These are phyloP conservation scores for Dicycla oo DNA, from an alignment of 2,888 invertebrate genomes.

Conservation along the genomic window DNA sequence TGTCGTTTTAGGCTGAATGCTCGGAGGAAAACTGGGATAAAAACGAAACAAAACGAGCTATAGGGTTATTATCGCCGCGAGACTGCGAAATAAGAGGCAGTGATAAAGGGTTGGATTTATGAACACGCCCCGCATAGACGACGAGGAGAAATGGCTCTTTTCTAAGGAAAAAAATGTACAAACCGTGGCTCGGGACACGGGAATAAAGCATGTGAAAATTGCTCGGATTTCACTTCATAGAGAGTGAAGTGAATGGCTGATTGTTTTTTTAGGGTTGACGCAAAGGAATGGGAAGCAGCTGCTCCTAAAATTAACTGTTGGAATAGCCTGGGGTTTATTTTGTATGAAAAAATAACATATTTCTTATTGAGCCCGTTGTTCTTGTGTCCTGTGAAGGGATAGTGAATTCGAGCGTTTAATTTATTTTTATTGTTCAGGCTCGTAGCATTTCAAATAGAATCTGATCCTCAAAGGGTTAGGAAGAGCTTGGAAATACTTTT, in stretches of 20 bases:
- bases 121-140: slow-evolving; percentile 72
- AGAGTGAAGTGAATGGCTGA: slow-evolving; percentile 63
- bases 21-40: slow-evolving; percentile 62
- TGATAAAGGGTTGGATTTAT: slow-evolving; percentile 84
- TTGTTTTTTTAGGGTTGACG: slow-evolving; percentile 68
- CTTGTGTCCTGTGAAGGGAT: slow-evolving; percentile 31
- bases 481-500: background rate
- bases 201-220: slow-evolving; percentile 71
- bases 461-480: background rate
- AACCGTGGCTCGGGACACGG: slow-evolving; percentile 56
- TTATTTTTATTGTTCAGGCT: slow-evolving; percentile 40
- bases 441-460: slow-evolving; percentile 5
- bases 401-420: slow-evolving; percentile 28
- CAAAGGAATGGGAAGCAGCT: slow-evolving; percentile 63
- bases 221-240: slow-evolving; percentile 65
- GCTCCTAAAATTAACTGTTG: slow-evolving; percentile 62
- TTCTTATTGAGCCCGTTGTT: slow-evolving; percentile 48
- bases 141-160: slow-evolving; percentile 76
- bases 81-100: slow-evolving; percentile 76
- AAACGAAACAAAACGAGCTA: slow-evolving; percentile 76
- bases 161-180: slow-evolving; percentile 65
- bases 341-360: slow-evolving; percentile 56
- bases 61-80: slow-evolving; percentile 78
- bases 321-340: slow-evolving; percentile 56
- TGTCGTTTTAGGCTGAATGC: slow-evolving; percentile 52